phyloP scores from a whole-genome alignment of 2,797 vertebrate species.

The Artibeus jamaicensis region DNA sequence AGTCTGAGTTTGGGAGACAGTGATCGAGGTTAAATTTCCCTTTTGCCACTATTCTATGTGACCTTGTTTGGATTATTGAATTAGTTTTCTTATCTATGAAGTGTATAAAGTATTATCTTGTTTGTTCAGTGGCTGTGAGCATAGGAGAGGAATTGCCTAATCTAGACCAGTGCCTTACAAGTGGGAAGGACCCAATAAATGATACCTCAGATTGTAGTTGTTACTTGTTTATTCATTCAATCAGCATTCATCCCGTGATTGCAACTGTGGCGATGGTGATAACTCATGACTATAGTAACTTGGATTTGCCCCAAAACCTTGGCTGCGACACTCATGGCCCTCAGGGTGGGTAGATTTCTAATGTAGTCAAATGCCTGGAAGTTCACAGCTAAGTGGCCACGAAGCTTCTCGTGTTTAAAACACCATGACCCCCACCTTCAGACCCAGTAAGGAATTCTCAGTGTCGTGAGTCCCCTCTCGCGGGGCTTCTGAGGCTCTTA shows the following conservation, averaged over 20 bases:
- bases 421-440: constrained; percentile 7
- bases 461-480: constrained; percentile 74
- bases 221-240: background rate
- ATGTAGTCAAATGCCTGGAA: constrained; percentile 14
- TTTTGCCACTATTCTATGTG: background rate
- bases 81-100: background rate
- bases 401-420: constrained; percentile 60
- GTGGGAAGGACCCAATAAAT: background rate
- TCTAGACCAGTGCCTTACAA: background rate
- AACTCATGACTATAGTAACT: constrained; percentile 22
- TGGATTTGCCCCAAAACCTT: background rate
- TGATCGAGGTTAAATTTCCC: background rate
- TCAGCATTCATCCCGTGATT: background rate
- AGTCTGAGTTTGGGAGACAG: background rate
- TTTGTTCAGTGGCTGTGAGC: background rate
- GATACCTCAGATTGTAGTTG: background rate
- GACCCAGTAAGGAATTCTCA: constrained; percentile 58
- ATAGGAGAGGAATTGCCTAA: background rate
- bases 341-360: background rate
- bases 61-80: background rate
- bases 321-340: background rate
- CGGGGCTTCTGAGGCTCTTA: constrained; percentile 80
- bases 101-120: background rate
- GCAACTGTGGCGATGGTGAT: constrained; percentile 28
- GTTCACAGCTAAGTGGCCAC: constrained; percentile 35